These are phyloP conservation scores for Cherax destructor DNA, from an alignment of 1,140 invertebrate species.

Conservation along the genomic window DNA sequence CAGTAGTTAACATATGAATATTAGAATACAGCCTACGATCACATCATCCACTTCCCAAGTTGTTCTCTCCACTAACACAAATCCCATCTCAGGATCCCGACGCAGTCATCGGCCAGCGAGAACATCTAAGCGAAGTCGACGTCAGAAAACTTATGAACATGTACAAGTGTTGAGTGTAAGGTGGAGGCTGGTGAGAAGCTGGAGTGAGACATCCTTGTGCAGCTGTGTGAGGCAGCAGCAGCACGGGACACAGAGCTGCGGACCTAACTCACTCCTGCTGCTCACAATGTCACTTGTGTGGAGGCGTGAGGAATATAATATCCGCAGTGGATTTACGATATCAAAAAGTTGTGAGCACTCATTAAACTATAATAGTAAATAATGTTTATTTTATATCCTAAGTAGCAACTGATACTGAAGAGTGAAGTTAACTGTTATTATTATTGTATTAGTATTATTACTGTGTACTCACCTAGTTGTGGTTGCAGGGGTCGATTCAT, in stretches of 20 bases:
- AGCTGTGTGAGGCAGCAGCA: not conserved
- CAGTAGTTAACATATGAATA: no score
- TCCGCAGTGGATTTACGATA: not conserved
- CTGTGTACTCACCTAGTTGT: no score
- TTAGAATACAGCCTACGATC: no score
- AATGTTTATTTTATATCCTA: no score
- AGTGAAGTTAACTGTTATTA: no score
- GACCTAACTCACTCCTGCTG: not conserved
- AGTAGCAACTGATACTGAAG: no score
- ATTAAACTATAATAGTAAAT: no score
- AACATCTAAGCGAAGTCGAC: conserved; percentile 76
- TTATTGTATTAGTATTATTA: no score
- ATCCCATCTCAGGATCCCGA: conserved; percentile 73
- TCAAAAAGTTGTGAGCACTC: not conserved
- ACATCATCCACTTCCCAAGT: not conserved
- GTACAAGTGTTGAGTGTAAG: conserved; percentile 74
- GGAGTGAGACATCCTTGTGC: no score
- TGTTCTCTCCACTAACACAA: not conserved
- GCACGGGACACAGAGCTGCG: no score
- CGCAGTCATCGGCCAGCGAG: conserved; percentile 76
- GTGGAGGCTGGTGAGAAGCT: not conserved
- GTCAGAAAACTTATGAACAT: conserved; percentile 77
- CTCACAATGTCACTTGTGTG: not conserved
- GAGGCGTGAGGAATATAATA: not conserved
- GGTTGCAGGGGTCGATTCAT: no score